Evolutionary conservation across 2,113 vertebrate species (phyloP), one percentile per base, ranked within the genome.

Genomic region (Melierax canorus): DNA sequence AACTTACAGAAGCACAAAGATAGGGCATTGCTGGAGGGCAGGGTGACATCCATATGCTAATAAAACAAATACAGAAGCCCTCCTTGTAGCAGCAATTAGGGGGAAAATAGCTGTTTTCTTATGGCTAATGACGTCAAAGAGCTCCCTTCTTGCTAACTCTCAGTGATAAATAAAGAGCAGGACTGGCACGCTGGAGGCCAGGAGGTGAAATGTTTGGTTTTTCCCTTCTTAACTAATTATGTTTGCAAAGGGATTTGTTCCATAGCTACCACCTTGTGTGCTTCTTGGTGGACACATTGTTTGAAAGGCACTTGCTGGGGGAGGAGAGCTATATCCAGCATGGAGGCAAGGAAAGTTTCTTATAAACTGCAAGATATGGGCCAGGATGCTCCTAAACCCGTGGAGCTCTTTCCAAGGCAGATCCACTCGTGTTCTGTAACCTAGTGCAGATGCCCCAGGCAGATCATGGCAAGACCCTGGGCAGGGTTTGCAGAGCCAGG

Each of bases 21-120:
- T 95, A 97, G 93, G 79, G 66, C 76, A 87, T 82, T 88, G 76
- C 55, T 88, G 80, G 79, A 98, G 97, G 97, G 94, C 97, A 97
- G 71, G 67, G 53, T 96, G 97, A 98, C 97, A 96, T 93, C 75
- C 74, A 71, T 46, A 48, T 82, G 32, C 91, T 82, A 92, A 77
- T 59, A 75, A 94, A 97, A 96, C 94, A 96, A 88, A 81, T 68
- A 76, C 62, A 89, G 74, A 73, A 94, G 48, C 67, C 71, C 45
- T 91, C 50, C 77, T 88, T 66, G 53, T 30, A 48, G 69, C 74
- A 91, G 84, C 19, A 75, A 26, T 4, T 78, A 24, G 39, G 67
- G 80, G 69, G 34, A 1, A 90, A 92, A 91, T 53, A 63, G 78
- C 84, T 66, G 55, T 86, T 88, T 96, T 94, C 88, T 94, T 81